phyloP scores from a whole-genome alignment of 2,888 invertebrate genomes.

The Lasioglossum oenotherae region DNA sequence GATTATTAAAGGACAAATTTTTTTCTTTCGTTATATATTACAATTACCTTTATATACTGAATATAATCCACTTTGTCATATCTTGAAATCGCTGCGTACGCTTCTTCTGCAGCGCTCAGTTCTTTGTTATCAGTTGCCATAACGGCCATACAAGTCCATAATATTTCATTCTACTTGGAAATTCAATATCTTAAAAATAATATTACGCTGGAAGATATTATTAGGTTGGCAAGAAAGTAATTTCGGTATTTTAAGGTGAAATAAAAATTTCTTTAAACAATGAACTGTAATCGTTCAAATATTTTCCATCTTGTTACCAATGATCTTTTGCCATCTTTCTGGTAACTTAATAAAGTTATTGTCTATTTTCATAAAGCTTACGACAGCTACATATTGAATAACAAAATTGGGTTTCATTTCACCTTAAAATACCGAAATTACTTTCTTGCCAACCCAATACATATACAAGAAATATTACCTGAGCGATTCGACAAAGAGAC shows the following conservation, averaged over 20 bases:
- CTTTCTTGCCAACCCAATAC: too few species aligned
- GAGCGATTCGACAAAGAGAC: conserved; percentile 90
- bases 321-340: too few species aligned
- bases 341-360: too few species aligned
- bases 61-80: conserved; percentile 94
- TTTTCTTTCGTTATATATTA: background rate
- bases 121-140: conserved; percentile 95
- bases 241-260: too few species aligned
- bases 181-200: background rate
- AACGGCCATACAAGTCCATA: conserved; percentile 98
- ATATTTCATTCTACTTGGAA: conserved; percentile 85
- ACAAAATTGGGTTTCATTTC: too few species aligned
- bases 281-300: too few species aligned
- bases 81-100: conserved; percentile 95
- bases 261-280: too few species aligned
- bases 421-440: too few species aligned
- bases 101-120: conserved; percentile 96
- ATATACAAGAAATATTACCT: conserved; percentile 82
- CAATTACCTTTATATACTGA: conserved; percentile 90
- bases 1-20: background rate
- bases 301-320: too few species aligned
- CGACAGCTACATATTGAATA: too few species aligned
- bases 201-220: background rate
- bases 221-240: too few species aligned
- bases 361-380: too few species aligned